phyloP scores from a whole-genome alignment of 2,113 vertebrate genomes.

The Coptodon bakossiorum region DNA sequence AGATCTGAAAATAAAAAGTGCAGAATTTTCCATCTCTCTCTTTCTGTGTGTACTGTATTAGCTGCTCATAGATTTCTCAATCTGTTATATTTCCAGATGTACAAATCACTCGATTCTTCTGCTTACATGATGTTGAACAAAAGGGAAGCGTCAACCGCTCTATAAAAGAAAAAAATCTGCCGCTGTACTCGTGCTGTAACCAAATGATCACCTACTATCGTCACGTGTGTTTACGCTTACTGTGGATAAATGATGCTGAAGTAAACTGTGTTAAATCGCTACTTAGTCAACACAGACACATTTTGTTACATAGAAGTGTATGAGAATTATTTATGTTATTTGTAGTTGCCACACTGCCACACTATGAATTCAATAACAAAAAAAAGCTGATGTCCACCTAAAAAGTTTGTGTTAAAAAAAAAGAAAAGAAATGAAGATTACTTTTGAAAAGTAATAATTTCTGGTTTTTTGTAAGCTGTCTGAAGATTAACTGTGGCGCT shows the following conservation, averaged over 20 bases:
- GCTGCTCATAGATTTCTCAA: conserved; percentile 4
- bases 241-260: background rate
- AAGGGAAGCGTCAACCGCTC: conserved; percentile 19
- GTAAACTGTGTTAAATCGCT: background rate
- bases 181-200: conserved; percentile 31
- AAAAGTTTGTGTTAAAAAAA: background rate
- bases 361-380: background rate
- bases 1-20: background rate
- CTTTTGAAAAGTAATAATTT: background rate
- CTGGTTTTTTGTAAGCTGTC: background rate
- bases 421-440: background rate
- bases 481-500: background rate
- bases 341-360: background rate
- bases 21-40: background rate
- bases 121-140: background rate
- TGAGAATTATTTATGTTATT: conserved; percentile 30
- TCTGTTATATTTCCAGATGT: conserved; percentile 32
- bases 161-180: background rate
- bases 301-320: background rate
- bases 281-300: background rate
- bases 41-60: conserved; percentile 20
- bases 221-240: background rate
- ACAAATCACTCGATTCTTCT: conserved; percentile 13
- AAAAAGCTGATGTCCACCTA: background rate
- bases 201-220: conserved; percentile 14